Evolutionary conservation across 2,797 vertebrate species (phyloP), one percentile per base, ranked within the genome.

Genomic region (Euphonia xanthogaster): DNA sequence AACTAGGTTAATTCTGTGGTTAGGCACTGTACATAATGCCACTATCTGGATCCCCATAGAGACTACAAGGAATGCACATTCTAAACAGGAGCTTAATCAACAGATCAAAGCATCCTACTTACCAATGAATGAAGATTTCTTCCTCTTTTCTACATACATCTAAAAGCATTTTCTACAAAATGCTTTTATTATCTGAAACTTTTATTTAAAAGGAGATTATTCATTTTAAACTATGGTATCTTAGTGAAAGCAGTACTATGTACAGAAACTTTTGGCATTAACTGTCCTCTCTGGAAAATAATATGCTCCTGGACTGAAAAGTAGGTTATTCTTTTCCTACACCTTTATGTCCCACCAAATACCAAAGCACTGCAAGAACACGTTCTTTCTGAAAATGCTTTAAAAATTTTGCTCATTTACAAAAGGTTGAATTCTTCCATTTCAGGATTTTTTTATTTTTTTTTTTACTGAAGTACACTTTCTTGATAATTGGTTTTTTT

Each of bases 1-100:
- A 96, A 95, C 95, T 91, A 94, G 75, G 70, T 88, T 92, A 94
- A 95, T 90, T 94, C 86, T 80, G 73, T 73, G 61, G 54, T 90
- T 92, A 84, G 63, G 61, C 44, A 67, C 62, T 57, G 75, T 54
- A 54, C 47, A 79, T 82, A 92, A 86, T 65, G 48, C 53, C 39
- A 33, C 78, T 91, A 5, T 48, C 65, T 91, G 42, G 55, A 82
- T 92, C 83, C 80, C 81, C 47, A 84, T 84, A 66, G 86, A 92
- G 87, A 84, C 57, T 79, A 63, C 48, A 71, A 86, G 48, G 67
- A 91, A 77, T 81, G 60, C 12, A 58, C 57, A 65, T 86, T 90
- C 60, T 63, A 86, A 91, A 60, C 10, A 76, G 37, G 8, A 89
- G 19, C 47, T 86, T 90, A 84, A 89, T 79, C 72, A 71, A 51